Percentiles rank a stretch among this genome's conserved stretches.
Conservation (phyloP, 37 sponge, comb jelly and placozoan species). For the Halisarca cf. caerulea region DNA sequence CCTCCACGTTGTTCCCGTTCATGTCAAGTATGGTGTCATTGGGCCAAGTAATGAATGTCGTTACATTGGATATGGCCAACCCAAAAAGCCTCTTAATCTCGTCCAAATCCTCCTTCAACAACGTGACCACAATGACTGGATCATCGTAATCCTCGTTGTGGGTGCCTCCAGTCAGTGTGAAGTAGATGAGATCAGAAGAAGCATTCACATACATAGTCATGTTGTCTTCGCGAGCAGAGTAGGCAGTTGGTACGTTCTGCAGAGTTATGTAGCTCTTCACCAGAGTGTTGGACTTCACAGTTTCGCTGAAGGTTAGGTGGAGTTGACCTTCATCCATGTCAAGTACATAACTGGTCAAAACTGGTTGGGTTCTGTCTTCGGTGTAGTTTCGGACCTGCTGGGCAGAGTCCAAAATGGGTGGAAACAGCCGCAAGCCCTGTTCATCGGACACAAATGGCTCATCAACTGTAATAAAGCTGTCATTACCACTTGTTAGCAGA, state of each 20-base stretch:
- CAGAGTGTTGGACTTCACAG: constrained; percentile 80
- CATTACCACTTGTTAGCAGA: constrained; percentile 52
- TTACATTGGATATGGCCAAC: constrained; percentile 62
- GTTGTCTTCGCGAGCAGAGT: constrained; percentile 1
- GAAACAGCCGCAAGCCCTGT: constrained; percentile 5
- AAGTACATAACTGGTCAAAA: constrained; percentile 46
- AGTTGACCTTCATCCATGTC: constrained; percentile 83
- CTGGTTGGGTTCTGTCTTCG: constrained; percentile 73
- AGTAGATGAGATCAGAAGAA: constrained; percentile 34
- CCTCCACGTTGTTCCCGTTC: constrained; percentile 71
- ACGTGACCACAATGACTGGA: constrained; percentile 45
- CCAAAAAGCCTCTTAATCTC: constrained; percentile 79
- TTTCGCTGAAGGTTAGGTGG: constrained; percentile 81
- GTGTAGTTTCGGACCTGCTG: constrained; percentile 66
- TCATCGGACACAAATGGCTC: constrained; percentile 59
- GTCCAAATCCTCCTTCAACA: constrained; percentile 79
- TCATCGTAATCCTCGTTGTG: constrained; percentile 67
- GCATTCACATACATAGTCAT: constrained; percentile 21
- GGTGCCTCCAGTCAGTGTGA: constrained; percentile 71
- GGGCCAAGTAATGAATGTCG: constrained; percentile 74
- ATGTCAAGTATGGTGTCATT: constrained; percentile 69
- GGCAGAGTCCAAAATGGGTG: constrained; percentile 37
- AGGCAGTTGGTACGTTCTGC: constrained; percentile 64
- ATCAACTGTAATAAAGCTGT: constrained; percentile 63
- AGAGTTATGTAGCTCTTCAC: constrained; percentile 68